Evolutionary conservation across 2,113 vertebrate species (phyloP).

Genomic region (Otocyon megalotis): DNA sequence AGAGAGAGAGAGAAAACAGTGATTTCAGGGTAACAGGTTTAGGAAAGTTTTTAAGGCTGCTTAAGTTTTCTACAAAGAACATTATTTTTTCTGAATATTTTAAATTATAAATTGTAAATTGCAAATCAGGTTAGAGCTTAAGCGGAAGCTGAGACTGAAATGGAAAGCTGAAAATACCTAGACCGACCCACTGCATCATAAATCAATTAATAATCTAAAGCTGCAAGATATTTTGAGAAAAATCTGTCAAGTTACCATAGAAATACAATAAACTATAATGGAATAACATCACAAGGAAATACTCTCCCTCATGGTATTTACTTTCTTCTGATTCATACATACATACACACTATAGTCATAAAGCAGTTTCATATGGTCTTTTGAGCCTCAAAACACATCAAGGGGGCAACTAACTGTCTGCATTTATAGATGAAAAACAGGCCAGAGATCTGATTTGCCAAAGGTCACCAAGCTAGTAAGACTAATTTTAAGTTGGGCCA

Average conservation of each 20-base stretch:
- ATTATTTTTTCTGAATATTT: conserved; percentile 21
- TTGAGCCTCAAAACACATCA: background rate
- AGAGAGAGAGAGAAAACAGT: background rate
- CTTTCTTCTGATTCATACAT: conserved; percentile 55
- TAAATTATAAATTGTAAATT: conserved; percentile 32
- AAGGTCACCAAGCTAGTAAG: conserved; percentile 6
- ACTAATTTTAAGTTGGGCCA: background rate
- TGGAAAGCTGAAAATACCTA: background rate
- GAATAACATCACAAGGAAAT: conserved; percentile 67
- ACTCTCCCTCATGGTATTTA: conserved; percentile 4
- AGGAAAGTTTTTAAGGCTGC: conserved; percentile 1
- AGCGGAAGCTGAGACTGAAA: background rate
- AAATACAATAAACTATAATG: conserved; percentile 60
- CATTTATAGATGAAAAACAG: background rate
- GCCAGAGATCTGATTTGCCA: background rate
- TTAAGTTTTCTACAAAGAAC: conserved; percentile 40
- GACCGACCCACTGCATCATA: background rate
- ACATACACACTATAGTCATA: background rate
- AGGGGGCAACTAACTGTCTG: background rate
- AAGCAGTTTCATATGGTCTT: background rate
- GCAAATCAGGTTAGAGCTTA: background rate
- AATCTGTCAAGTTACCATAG: conserved; percentile 66
- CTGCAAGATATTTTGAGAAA: conserved; percentile 39
- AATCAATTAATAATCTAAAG: conserved; percentile 49
- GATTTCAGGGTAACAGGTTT: conserved; percentile 33